Evolutionary conservation across 2,888 invertebrate species (phyloP).

Genomic region (Hololepta plana): DNA sequence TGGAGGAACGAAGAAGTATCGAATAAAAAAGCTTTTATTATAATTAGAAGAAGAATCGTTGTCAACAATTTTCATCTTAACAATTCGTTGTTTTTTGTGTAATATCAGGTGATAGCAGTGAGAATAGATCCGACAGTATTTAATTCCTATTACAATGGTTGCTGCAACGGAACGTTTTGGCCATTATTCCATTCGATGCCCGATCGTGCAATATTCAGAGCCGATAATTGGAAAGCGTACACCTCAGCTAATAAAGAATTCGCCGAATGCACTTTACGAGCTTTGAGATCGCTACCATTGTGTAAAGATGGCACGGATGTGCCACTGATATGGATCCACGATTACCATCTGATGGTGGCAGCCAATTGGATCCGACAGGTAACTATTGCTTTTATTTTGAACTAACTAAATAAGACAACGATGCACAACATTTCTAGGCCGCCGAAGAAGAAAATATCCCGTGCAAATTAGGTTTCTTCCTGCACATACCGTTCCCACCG

Average conservation of each 20-base stretch:
- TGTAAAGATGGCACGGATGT: slow-evolving; percentile 27
- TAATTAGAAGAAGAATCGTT: no score
- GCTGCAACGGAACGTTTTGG: slow-evolving; percentile 86
- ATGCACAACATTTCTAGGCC: no score
- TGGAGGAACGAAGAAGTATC: no score
- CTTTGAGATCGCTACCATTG: slow-evolving; percentile 36
- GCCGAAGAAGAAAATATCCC: slow-evolving; percentile 61
- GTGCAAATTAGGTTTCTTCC: slow-evolving; percentile 76
- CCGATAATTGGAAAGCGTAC: slow-evolving; percentile 71
- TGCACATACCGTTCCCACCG: slow-evolving; percentile 89
- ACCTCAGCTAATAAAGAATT: slow-evolving; percentile 63
- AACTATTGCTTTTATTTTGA: no score
- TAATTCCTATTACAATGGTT: slow-evolving; percentile 81
- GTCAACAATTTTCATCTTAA: no score
- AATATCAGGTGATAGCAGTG: slow-evolving; percentile 66
- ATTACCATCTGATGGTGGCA: slow-evolving; percentile 85
- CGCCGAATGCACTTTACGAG: slow-evolving; percentile 59
- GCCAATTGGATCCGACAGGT: slow-evolving; percentile 81
- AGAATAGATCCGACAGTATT: slow-evolving; percentile 57
- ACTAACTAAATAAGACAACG: no score
- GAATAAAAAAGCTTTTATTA: no score
- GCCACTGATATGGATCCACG: slow-evolving; percentile 86
- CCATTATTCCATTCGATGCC: slow-evolving; percentile 88
- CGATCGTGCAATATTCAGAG: slow-evolving; percentile 65
- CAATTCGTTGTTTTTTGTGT: no score